A percentile compares a stretch with the other conserved stretches of the same genome.
phyloP scores from a whole-genome alignment of 2,797 vertebrate genomes.

The Stomatorhinus walkeri region DNA sequence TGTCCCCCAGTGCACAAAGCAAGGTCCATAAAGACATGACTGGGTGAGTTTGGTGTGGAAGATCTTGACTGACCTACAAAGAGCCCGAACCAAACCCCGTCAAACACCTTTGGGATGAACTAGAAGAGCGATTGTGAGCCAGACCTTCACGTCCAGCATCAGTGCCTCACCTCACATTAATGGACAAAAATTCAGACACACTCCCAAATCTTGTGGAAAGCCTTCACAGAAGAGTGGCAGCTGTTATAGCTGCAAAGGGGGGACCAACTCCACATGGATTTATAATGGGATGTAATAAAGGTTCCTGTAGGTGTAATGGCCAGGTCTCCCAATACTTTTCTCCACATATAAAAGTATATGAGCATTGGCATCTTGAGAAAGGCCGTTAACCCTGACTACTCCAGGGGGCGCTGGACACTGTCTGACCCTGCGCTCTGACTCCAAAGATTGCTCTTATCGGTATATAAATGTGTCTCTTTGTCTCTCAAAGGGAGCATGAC shows the following conservation, averaged over 20 bases:
- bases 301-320: not conserved
- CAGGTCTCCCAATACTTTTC: not conserved
- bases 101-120: not conserved
- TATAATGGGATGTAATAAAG: not conserved
- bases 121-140: not conserved
- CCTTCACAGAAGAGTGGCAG: not conserved
- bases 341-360: not conserved
- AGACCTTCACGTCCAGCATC: not conserved
- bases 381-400: not conserved
- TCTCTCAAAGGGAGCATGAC: not conserved
- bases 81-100: not conserved
- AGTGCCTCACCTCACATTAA: not conserved
- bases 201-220: not conserved
- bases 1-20: not conserved
- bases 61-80: not conserved
- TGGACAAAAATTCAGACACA: not conserved
- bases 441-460: not conserved
- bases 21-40: not conserved
- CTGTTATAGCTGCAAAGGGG: not conserved
- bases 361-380: not conserved
- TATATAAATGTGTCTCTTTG: not conserved
- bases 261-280: not conserved
- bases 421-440: not conserved
- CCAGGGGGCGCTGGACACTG: not conserved
- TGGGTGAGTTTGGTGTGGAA: not conserved